Percentiles rank a stretch among this genome's conserved stretches.
phyloP scores from a whole-genome alignment of 2,797 vertebrate genomes.

The Myripristis jacobus region DNA sequence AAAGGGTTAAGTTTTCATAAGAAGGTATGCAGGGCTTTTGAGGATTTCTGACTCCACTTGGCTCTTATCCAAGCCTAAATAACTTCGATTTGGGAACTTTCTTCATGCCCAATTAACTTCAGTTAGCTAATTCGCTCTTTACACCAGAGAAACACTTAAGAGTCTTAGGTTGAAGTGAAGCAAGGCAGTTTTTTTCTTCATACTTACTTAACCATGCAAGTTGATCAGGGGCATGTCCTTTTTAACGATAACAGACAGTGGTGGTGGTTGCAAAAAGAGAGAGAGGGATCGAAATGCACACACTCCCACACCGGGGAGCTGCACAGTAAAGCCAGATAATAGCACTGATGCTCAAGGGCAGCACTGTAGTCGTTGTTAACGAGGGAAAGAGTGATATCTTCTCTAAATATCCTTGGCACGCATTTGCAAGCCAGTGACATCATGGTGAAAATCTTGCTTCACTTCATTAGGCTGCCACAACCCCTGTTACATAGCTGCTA shows the following conservation, averaged over 20 bases:
- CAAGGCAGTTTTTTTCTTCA: not conserved
- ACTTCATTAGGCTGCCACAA: not conserved
- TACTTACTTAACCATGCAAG: not conserved
- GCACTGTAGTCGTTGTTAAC: not conserved
- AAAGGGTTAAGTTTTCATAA: not conserved
- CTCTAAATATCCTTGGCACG: not conserved
- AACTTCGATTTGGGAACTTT: conserved; percentile 13
- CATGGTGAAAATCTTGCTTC: not conserved
- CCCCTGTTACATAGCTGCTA: not conserved
- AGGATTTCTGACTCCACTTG: conserved; percentile 12
- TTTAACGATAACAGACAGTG: conserved; percentile 10
- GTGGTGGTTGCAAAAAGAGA: conserved; percentile 1
- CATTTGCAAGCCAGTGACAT: not conserved
- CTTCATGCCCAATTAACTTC: conserved; percentile 2
- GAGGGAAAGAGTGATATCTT: not conserved
- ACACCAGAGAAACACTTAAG: conserved; percentile 9
- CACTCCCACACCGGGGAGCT: conserved; percentile 24
- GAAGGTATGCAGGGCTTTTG: not conserved
- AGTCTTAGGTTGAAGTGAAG: conserved; percentile 11
- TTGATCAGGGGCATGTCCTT: not conserved
- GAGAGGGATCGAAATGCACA: not conserved
- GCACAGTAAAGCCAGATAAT: conserved; percentile 15
- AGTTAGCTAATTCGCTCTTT: not conserved
- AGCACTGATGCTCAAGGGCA: not conserved
- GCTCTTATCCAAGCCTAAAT: not conserved